Evolutionary conservation across 2,113 vertebrate genomes (phyloP), one percentile per base, ranked within the genome.

Genomic region (Crotalus helleri): DNA sequence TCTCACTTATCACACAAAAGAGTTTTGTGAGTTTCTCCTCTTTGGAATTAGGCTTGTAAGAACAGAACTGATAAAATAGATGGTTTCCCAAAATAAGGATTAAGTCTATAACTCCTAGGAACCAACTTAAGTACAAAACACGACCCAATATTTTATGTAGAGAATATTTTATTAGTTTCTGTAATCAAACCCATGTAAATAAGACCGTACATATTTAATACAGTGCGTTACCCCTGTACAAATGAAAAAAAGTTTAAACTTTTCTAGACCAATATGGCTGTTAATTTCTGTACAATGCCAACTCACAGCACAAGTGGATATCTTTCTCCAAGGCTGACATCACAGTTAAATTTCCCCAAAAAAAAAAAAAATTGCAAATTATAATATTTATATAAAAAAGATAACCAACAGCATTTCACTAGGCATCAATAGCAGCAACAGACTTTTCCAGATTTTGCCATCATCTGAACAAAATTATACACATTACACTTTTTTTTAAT

Each of bases 101-200:
- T 86, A 54, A 55, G 51, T 21, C 7, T n/a, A 33, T 49, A 5
- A n/a, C 29, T 53, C 23, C 3, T 44, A 1, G 23, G 69, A 29
- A 26, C 57, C 51, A 85, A 81, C 12, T n/a, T 29, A 55, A 39
- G 5, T n/a, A 85, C 21, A 88, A 88, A 93, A 29, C 46, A 39
- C 5, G 12, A 53, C 29, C 33, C 10, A 4, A 33, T 39, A 58
- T 93, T 96, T 98, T 98, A 98, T 98, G 98, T 98, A 98, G 97
- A 98, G 98, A 98, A 98, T 99, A 99, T 98, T 99, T 99, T 99
- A 99, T 99, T 99, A 99, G 99, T 99, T 99, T 99, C 98, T 99
- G 99, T 99, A 99, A 99, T 99, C 99, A 99, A 99, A 99, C 99
- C 98, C 98, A 99, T 98, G 99, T 99, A 99, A 99, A 99, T 99